phyloP scores from a whole-genome alignment of 1,140 invertebrate species.

The Pantala flavescens region DNA sequence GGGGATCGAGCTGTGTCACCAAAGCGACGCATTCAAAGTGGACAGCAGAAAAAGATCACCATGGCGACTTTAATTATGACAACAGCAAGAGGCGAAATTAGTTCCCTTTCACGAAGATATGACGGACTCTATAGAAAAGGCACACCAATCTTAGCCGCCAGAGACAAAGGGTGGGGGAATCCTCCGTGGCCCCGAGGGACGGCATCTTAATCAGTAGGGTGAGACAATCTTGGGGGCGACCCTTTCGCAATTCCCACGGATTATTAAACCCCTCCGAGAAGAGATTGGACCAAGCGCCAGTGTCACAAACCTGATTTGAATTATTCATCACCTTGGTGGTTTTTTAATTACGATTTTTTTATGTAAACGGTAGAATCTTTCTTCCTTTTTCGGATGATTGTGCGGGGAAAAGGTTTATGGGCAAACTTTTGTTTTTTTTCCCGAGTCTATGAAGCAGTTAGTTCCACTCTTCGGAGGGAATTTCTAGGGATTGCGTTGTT shows the following conservation, averaged over 20 bases:
- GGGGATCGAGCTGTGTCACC: no score
- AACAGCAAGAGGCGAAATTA: background rate
- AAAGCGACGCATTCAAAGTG: no score
- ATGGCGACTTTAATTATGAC: background rate
- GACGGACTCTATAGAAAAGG: no score
- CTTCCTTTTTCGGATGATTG: background rate
- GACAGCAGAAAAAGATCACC: no score
- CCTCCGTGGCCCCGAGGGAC: background rate
- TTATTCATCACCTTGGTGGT: background rate
- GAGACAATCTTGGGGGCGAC: conserved; percentile 1
- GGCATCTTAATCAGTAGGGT: background rate
- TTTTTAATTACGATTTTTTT: conserved; percentile 2
- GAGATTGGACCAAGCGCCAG: background rate
- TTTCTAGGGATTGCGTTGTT: no score
- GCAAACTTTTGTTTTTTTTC: conserved; percentile 1
- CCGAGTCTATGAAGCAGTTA: background rate
- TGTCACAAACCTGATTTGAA: conserved; percentile 9
- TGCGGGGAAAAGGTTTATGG: background rate
- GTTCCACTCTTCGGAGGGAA: no score
- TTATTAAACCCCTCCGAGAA: background rate
- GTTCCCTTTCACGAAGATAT: background rate
- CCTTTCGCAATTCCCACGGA: background rate
- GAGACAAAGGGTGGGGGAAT: background rate
- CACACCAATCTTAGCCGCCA: no score
- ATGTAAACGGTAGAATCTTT: background rate